Conservation (phyloP, 2,113 vertebrate genomes). For the Calidris pugnax region DNA sequence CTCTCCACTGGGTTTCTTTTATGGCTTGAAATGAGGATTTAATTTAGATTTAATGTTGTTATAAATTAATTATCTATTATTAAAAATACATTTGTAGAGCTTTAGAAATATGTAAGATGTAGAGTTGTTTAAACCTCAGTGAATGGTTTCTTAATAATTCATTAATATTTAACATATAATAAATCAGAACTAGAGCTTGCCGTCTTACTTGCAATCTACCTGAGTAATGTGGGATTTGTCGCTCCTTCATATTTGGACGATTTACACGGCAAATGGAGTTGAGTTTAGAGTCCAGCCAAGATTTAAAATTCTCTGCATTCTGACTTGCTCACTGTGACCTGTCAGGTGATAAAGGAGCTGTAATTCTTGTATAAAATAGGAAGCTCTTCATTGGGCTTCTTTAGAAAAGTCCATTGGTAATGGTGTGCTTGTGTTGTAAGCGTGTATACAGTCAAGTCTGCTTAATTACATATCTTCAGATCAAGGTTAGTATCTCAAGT, state of each 20-base stretch:
- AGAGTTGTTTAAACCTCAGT: slow-evolving; percentile 32
- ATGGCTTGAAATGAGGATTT: slow-evolving; percentile 13
- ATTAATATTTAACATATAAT: slow-evolving; percentile 51
- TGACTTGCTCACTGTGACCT: neutral
- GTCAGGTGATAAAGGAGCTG: neutral
- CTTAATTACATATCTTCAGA: neutral
- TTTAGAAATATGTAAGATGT: slow-evolving; percentile 8
- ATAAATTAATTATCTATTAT: slow-evolving; percentile 59
- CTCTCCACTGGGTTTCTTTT: neutral
- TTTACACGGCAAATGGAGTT: neutral
- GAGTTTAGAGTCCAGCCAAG: neutral
- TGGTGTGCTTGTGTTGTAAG: neutral
- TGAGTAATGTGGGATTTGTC: neutral
- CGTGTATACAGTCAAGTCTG: neutral
- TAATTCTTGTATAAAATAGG: neutral
- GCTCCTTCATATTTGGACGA: neutral
- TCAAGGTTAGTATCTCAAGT: neutral
- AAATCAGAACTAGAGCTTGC: neutral
- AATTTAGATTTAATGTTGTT: slow-evolving; percentile 40
- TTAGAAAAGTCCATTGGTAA: neutral
- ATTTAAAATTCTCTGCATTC: neutral
- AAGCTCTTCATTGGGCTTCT: neutral
- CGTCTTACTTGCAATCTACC: neutral
- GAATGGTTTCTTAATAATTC: slow-evolving; percentile 46
- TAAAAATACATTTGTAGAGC: slow-evolving; percentile 43